Conservation (phyloP, 53 echinoderm and acorn worm species). For the Crossaster papposus region DNA sequence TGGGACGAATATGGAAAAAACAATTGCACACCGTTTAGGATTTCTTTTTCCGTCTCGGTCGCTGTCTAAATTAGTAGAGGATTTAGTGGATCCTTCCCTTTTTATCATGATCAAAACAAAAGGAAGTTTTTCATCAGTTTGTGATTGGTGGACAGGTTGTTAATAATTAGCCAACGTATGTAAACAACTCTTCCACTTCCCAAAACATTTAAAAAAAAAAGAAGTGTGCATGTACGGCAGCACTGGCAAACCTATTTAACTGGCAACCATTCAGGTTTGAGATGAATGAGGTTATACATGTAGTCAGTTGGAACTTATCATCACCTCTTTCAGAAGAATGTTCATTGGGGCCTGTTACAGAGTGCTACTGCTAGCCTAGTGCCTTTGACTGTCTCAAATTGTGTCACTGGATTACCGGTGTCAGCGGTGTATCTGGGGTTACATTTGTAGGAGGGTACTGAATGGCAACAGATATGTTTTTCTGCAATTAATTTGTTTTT, state of each 20-base stretch:
- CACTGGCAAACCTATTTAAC: neutral
- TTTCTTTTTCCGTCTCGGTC: neutral
- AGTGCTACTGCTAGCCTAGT: too few species aligned
- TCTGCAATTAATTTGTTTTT: too few species aligned
- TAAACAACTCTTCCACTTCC: neutral
- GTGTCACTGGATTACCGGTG: too few species aligned
- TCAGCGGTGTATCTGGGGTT: too few species aligned
- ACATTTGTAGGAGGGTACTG: too few species aligned
- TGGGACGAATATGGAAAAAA: neutral
- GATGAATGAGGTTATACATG: too few species aligned
- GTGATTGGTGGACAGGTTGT: conserved; percentile 42
- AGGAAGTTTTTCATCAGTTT: conserved; percentile 62
- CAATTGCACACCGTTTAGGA: neutral
- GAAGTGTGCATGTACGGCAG: neutral
- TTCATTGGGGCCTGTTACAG: too few species aligned
- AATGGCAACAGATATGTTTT: too few species aligned
- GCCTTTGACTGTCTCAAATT: too few species aligned
- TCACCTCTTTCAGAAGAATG: too few species aligned
- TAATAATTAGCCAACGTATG: conserved; percentile 27
- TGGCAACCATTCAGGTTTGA: neutral
- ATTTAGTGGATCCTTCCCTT: conserved; percentile 54
- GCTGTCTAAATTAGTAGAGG: neutral
- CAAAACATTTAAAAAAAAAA: neutral
- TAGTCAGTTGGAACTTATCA: too few species aligned
- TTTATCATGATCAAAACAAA: conserved; percentile 18